phyloP scores from a whole-genome alignment of 2,113 vertebrate species.

The Phyllostomus hastatus region DNA sequence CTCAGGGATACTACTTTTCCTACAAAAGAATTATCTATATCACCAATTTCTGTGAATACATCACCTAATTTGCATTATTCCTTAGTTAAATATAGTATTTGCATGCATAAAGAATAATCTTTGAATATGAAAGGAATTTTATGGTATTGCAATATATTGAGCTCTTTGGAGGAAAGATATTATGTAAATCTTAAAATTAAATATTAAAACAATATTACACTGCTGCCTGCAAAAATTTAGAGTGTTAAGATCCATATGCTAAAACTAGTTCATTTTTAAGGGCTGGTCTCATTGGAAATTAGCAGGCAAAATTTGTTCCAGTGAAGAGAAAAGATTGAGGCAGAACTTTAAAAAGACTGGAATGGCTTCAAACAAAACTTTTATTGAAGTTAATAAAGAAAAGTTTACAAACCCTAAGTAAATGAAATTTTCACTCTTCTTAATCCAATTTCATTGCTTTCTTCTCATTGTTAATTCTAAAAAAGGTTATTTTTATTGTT shows the following conservation, averaged over 20 bases:
- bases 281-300: constrained; percentile 65
- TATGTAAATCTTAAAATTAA: constrained; percentile 80
- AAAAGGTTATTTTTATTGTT: constrained; percentile 34
- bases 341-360: constrained; percentile 53
- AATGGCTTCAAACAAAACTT: constrained; percentile 62
- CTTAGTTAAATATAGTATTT: constrained; percentile 79
- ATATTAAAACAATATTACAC: constrained; percentile 78
- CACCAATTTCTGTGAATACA: constrained; percentile 55
- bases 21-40: constrained; percentile 60
- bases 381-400: constrained; percentile 49
- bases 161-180: constrained; percentile 76
- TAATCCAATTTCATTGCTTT: constrained; percentile 58
- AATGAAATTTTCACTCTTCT: constrained; percentile 47
- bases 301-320: constrained; percentile 47
- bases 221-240: constrained; percentile 69
- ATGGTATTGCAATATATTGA: constrained; percentile 75
- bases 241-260: constrained; percentile 67
- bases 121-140: constrained; percentile 75
- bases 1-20: constrained; percentile 51
- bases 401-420: constrained; percentile 22
- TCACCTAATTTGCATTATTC: constrained; percentile 75
- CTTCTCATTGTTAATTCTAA: background rate
- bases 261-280: constrained; percentile 67
- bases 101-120: constrained; percentile 77
- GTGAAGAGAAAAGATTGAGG: constrained; percentile 41